Percentiles rank a stretch among this genome's conserved stretches.
Evolutionary conservation across 2,113 vertebrate genomes (phyloP).

Genomic region (Naja naja): DNA sequence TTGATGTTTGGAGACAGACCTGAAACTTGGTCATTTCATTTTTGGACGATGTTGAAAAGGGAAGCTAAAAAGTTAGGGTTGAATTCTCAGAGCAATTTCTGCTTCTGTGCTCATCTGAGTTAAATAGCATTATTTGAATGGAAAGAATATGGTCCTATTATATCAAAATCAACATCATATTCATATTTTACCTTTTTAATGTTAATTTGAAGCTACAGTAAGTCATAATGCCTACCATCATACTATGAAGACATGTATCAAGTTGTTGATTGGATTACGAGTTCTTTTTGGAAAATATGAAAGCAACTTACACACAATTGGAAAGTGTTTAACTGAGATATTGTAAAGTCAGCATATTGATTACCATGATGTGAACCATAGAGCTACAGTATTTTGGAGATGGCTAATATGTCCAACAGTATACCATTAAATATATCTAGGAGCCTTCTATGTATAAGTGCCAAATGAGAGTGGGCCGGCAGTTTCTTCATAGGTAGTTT

Average conservation of each 20-base stretch:
- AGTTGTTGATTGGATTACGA: slow-evolving; percentile 39
- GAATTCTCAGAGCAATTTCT: slow-evolving; percentile 31
- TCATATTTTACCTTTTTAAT: slow-evolving; percentile 36
- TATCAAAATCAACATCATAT: slow-evolving; percentile 34
- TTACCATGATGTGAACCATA: background rate
- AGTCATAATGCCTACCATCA: slow-evolving; percentile 56
- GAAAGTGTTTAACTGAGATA: slow-evolving; percentile 17
- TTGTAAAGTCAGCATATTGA: slow-evolving; percentile 13
- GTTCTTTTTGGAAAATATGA: slow-evolving; percentile 1
- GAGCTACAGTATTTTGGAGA: background rate
- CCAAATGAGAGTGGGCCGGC: slow-evolving; percentile 52
- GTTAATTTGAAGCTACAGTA: slow-evolving; percentile 52
- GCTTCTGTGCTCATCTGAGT: slow-evolving; percentile 20
- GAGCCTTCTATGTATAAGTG: slow-evolving; percentile 46
- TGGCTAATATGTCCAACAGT: background rate
- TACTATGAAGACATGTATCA: slow-evolving; percentile 47
- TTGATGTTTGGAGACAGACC: slow-evolving; percentile 48
- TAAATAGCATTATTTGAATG: slow-evolving; percentile 3
- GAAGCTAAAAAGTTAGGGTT: slow-evolving; percentile 41
- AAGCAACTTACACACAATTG: slow-evolving; percentile 48
- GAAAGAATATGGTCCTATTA: slow-evolving; percentile 13
- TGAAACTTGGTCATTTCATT: slow-evolving; percentile 40
- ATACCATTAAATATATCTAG: background rate
- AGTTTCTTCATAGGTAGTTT: slow-evolving; percentile 36
- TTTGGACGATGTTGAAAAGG: slow-evolving; percentile 5